Conservation (phyloP, 2,113 vertebrate genomes). For the Panthera tigris region DNA sequence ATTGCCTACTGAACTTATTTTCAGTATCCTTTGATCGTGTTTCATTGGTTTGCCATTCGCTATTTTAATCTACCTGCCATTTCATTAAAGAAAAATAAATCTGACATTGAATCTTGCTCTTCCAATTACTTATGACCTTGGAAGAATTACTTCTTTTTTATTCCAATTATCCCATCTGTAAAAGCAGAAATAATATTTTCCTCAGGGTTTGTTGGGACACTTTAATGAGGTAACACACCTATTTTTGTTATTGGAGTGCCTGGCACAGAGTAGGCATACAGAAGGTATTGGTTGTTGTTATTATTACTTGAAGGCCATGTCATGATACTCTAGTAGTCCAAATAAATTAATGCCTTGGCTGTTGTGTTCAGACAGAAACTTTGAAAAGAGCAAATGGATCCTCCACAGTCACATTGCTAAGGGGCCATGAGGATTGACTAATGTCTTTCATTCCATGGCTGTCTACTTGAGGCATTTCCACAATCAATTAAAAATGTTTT, state of each 20-base stretch:
- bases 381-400: neutral
- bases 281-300: neutral
- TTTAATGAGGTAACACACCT: neutral
- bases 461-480: slow-evolving; percentile 1
- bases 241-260: neutral
- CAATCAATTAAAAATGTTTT: neutral
- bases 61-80: neutral
- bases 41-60: neutral
- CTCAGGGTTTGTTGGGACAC: neutral
- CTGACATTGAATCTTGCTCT: neutral
- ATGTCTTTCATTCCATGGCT: neutral
- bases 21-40: neutral
- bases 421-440: neutral
- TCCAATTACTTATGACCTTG: neutral
- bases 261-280: neutral
- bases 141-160: neutral
- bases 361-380: neutral
- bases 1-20: neutral
- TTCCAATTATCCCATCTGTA: neutral
- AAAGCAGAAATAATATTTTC: neutral
- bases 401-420: neutral
- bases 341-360: neutral
- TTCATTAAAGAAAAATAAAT: neutral
- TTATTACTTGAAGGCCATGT: neutral
- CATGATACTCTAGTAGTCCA: neutral